These are phyloP conservation scores for Micromussa lordhowensis DNA, from an alignment of 92 coral and sea anemone genomes.

Conservation along the genomic window DNA sequence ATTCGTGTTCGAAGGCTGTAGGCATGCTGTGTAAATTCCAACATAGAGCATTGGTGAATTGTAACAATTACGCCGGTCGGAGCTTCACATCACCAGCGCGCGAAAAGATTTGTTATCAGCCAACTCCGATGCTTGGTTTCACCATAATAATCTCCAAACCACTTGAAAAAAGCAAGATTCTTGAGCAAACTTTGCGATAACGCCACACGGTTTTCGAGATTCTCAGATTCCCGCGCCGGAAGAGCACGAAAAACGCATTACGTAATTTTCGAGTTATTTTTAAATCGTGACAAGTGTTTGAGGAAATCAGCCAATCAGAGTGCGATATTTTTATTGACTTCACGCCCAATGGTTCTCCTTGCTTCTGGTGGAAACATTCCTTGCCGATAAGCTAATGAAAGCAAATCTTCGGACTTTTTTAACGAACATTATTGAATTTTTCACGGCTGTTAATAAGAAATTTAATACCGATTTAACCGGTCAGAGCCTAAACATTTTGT, in stretches of 20 bases:
- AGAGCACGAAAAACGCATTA: slow-evolving; percentile 45
- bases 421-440: slow-evolving; percentile 21
- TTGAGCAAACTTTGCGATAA: slow-evolving; percentile 1
- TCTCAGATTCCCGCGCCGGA: slow-evolving; percentile 72
- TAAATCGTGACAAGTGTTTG: slow-evolving; percentile 46
- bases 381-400: slow-evolving; percentile 59
- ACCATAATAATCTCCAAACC: slow-evolving; percentile 18
- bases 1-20: slow-evolving; percentile 17
- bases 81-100: slow-evolving; percentile 21
- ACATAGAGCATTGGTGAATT: slow-evolving; percentile 42
- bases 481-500: not conserved
- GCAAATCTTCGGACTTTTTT: slow-evolving; percentile 35
- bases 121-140: slow-evolving; percentile 39
- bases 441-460: slow-evolving; percentile 5
- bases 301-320: slow-evolving; percentile 51
- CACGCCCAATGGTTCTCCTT: slow-evolving; percentile 36
- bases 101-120: slow-evolving; percentile 26
- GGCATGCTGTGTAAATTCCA: slow-evolving; percentile 46
- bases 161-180: slow-evolving; percentile 17
- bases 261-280: slow-evolving; percentile 68
- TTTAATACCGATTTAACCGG: slow-evolving; percentile 40
- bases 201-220: slow-evolving; percentile 23
- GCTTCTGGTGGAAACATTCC: slow-evolving; percentile 58
- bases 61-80: not conserved
- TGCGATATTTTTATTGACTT: slow-evolving; percentile 18